A percentile compares a stretch with the other conserved stretches of the same genome.
Conservation (phyloP, 2,888 invertebrate species). For the Hypena proboscidalis region DNA sequence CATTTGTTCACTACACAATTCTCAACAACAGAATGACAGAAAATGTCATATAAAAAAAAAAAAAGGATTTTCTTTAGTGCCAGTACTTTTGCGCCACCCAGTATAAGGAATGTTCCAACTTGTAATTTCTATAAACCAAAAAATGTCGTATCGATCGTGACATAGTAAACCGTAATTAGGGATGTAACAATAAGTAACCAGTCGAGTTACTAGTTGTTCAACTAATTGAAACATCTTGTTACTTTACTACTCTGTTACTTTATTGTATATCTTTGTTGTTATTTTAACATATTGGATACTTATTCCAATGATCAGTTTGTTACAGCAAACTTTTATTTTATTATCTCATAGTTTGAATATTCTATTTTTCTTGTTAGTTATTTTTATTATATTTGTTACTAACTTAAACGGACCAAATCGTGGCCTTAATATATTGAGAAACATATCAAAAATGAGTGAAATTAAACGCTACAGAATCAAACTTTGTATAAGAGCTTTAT, state of each 20-base stretch:
- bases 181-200: conserved; percentile 20
- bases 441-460: conserved; percentile 49
- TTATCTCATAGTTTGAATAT: conserved; percentile 36
- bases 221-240: conserved; percentile 34
- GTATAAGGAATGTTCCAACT: conserved; percentile 59
- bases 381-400: conserved; percentile 41
- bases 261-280: conserved; percentile 1
- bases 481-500: conserved; percentile 57
- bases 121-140: conserved; percentile 32
- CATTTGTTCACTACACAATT: too few species aligned
- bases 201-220: conserved; percentile 6
- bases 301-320: conserved; percentile 10
- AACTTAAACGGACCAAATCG: conserved; percentile 48
- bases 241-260: conserved; percentile 27
- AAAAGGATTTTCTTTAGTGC: too few species aligned
- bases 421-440: conserved; percentile 46
- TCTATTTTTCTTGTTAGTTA: conserved; percentile 40
- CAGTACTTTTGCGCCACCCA: too few species aligned
- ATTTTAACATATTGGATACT: conserved; percentile 6
- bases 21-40: too few species aligned
- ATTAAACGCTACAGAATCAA: conserved; percentile 49
- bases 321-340: conserved; percentile 28
- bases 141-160: conserved; percentile 30
- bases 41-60: too few species aligned
- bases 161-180: conserved; percentile 18